Conservation (phyloP, 1,140 invertebrate genomes). For the Meloidogyne hapla region DNA sequence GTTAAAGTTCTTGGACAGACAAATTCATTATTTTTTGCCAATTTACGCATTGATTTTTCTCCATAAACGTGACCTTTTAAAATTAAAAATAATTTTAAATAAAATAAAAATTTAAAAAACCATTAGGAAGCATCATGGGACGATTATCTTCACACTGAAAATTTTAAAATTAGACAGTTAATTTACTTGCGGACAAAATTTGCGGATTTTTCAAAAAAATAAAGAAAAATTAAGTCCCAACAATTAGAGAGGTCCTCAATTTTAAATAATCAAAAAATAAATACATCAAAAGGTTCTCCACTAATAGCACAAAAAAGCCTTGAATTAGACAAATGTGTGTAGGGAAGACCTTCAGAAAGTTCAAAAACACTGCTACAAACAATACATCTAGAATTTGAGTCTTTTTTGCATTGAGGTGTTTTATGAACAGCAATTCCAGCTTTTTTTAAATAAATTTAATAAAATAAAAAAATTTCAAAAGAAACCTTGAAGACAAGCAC, state of each 20-base stretch:
- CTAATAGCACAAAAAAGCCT: constrained; percentile 86
- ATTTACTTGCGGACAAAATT: too few relatives aligned
- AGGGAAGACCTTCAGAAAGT: constrained; percentile 81
- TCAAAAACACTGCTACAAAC: constrained; percentile 86
- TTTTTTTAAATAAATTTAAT: neutral
- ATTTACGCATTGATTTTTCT: constrained; percentile 36
- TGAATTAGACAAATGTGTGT: constrained; percentile 85
- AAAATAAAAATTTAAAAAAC: constrained; percentile 62
- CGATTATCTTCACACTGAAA: constrained; percentile 85
- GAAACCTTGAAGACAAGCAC: constrained; percentile 76
- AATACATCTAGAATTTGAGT: constrained; percentile 73
- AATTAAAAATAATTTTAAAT: neutral
- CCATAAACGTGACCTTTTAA: constrained; percentile 39
- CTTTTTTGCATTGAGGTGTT: constrained; percentile 47
- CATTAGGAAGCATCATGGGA: constrained; percentile 96
- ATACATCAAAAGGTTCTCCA: constrained; percentile 74
- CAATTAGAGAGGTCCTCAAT: too few relatives aligned
- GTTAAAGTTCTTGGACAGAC: constrained; percentile 30
- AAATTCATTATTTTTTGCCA: constrained; percentile 35
- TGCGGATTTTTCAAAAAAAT: too few relatives aligned
- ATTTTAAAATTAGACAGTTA: neutral
- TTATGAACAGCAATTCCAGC: constrained; percentile 51
- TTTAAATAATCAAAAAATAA: neutral
- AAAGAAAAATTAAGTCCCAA: too few relatives aligned
- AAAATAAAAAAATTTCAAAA: neutral